A percentile compares a stretch with the other conserved stretches of the same genome.
phyloP scores from a whole-genome alignment of 2,888 invertebrate genomes.

The Steinernema carpocapsae region DNA sequence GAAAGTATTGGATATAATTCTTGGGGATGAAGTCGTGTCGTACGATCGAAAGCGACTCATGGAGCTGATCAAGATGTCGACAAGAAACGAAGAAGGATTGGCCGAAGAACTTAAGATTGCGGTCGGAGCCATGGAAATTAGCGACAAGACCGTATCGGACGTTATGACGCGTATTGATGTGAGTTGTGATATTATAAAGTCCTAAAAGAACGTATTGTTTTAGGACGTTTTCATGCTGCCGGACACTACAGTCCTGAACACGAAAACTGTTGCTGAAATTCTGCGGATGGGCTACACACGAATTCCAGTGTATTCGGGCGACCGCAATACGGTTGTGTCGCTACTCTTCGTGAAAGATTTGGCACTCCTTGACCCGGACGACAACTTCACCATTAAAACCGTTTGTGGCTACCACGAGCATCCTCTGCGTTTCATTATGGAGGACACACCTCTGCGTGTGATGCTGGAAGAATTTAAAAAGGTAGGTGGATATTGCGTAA shows the following conservation, averaged over 20 bases:
- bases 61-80: constrained; percentile 78
- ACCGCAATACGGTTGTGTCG: constrained; percentile 62
- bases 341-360: constrained; percentile 92
- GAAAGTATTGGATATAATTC: constrained; percentile 58
- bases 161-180: constrained; percentile 63
- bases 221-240: constrained; percentile 94
- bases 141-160: constrained; percentile 55
- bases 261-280: constrained; percentile 94
- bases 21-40: constrained; percentile 94
- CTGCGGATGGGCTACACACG: constrained; percentile 89
- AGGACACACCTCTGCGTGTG: constrained; percentile 89
- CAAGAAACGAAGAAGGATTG: constrained; percentile 48
- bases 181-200: neutral
- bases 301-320: constrained; percentile 81
- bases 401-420: constrained; percentile 79
- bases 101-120: constrained; percentile 62
- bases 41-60: constrained; percentile 94
- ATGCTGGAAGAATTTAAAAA: constrained; percentile 97
- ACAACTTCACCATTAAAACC: constrained; percentile 77
- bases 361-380: constrained; percentile 96
- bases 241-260: constrained; percentile 82
- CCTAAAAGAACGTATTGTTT: constrained; percentile 18
- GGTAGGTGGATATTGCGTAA: constrained; percentile 69
- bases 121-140: constrained; percentile 62
- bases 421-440: constrained; percentile 91